These are phyloP conservation scores for Poeciliopsis paucimaculata DNA, from an alignment of 2,797 vertebrate species.

Conservation along the genomic window DNA sequence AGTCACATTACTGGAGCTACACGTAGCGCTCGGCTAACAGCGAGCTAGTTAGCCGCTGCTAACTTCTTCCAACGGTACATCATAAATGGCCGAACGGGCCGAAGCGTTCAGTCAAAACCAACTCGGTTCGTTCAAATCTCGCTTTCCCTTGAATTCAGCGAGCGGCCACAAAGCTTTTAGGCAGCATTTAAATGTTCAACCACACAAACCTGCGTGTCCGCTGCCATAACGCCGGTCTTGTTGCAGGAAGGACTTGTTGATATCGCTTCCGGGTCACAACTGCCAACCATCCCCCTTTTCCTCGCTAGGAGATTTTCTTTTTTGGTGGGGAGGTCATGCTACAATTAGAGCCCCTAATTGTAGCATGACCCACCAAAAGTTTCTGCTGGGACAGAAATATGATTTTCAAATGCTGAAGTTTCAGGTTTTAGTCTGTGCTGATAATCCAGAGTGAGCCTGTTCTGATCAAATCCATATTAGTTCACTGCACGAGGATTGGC, in stretches of 20 bases:
- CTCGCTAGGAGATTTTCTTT: background rate
- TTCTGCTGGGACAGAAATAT: background rate
- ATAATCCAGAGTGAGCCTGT: background rate
- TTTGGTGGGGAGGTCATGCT: background rate
- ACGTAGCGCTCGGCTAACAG: conserved; percentile 62
- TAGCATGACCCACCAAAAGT: background rate
- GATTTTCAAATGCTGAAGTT: background rate
- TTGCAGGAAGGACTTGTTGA: conserved; percentile 82
- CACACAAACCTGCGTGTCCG: conserved; percentile 94
- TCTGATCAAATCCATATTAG: background rate
- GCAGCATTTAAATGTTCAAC: conserved; percentile 40
- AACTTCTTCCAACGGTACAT: background rate
- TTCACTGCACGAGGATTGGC: background rate
- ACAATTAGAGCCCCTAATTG: too few relatives aligned
- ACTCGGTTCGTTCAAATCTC: fast-evolving
- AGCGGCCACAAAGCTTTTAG: background rate
- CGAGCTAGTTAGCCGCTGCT: conserved; percentile 30
- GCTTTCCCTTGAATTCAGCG: fast-evolving
- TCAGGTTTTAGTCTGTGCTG: background rate
- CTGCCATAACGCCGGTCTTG: conserved; percentile 92
- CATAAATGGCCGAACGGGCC: background rate
- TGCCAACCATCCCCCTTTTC: background rate
- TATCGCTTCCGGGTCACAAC: conserved; percentile 75
- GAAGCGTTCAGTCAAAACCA: fast-evolving
- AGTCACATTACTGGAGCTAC: conserved; percentile 18